phyloP scores from a whole-genome alignment of 2,113 vertebrate genomes.

The Rhodinocichla rosea region DNA sequence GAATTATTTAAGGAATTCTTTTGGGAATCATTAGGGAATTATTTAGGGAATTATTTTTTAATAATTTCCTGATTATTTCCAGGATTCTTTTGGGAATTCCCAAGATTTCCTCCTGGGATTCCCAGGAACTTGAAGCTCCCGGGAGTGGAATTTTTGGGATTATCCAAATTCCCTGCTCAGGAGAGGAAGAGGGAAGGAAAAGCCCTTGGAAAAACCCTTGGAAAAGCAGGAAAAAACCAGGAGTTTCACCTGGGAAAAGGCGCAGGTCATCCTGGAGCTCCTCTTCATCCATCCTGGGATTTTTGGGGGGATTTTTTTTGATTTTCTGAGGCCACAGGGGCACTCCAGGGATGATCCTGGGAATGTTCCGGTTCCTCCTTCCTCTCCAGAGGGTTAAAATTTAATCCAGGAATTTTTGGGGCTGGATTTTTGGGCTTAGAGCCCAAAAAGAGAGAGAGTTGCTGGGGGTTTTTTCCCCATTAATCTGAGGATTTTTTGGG shows the following conservation, averaged over 20 bases:
- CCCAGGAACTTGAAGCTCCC: background rate
- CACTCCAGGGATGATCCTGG: background rate
- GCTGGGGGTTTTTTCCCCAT: too few species aligned
- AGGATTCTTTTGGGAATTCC: background rate
- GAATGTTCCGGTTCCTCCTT: too few species aligned
- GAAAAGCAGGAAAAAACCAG: background rate
- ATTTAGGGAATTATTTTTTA: background rate
- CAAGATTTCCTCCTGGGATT: background rate
- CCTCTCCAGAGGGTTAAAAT: background rate
- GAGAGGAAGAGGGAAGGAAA: background rate
- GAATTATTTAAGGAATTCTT: background rate
- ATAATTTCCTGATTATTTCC: background rate
- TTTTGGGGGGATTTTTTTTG: background rate
- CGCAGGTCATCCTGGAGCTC: background rate
- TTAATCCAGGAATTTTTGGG: background rate
- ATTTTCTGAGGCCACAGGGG: background rate
- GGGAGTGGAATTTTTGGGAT: background rate
- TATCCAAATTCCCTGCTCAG: background rate
- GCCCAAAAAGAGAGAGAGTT: too few species aligned
- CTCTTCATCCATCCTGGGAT: background rate
- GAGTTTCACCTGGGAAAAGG: background rate
- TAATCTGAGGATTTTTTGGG: background rate
- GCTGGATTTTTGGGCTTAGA: background rate
- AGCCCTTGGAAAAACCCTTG: background rate
- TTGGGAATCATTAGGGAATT: background rate